These are phyloP conservation scores for Ceyx cyanopectus DNA, from an alignment of 2,113 vertebrate genomes.

Conservation along the genomic window DNA sequence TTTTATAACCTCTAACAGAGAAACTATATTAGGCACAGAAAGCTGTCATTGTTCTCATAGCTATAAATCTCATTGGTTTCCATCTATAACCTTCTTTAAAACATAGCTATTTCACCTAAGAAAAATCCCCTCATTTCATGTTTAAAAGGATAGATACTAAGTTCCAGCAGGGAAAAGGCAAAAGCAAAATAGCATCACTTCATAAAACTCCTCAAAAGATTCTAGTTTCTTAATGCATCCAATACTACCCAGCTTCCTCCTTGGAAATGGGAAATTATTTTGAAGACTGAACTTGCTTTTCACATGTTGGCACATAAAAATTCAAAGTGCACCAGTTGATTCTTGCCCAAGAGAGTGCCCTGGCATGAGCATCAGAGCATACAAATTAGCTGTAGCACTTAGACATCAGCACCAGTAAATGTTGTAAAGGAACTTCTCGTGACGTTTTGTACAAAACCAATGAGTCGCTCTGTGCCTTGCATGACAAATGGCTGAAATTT, in stretches of 20 bases:
- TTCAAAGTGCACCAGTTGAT: background rate
- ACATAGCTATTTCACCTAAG: background rate
- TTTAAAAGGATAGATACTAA: background rate
- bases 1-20: background rate
- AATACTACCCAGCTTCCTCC: background rate
- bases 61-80: background rate
- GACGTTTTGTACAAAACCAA: background rate
- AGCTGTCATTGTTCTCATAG: background rate
- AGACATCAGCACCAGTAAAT: background rate
- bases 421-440: background rate
- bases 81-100: background rate
- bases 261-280: background rate
- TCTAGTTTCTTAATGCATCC: background rate
- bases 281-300: constrained; percentile 16
- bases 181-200: background rate
- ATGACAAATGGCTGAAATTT: background rate
- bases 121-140: background rate
- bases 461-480: background rate
- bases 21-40: background rate
- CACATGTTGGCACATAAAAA: background rate
- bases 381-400: background rate
- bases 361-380: background rate
- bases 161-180: background rate
- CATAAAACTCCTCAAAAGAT: background rate
- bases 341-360: background rate